Conservation (phyloP, 2,113 vertebrate species). For the Colius striatus region DNA sequence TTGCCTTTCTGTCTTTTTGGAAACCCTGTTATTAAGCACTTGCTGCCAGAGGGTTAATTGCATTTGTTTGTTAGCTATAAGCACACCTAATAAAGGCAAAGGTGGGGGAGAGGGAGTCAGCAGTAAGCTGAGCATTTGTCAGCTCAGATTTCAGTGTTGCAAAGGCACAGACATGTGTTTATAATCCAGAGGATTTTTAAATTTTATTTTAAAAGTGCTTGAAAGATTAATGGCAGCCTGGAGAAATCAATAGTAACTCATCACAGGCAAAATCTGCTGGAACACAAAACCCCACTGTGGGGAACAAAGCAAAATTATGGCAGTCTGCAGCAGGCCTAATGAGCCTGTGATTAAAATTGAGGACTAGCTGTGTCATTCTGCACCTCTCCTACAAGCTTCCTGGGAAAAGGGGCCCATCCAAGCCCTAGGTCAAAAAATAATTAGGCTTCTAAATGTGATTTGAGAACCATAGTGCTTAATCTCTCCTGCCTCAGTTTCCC, state of each 20-base stretch:
- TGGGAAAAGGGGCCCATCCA: background rate
- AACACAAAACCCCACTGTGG: constrained; percentile 16
- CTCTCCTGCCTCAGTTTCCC: background rate
- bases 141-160: background rate
- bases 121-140: background rate
- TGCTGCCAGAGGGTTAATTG: background rate
- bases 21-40: background rate
- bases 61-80: background rate
- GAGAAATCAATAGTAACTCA: constrained; percentile 58
- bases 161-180: background rate
- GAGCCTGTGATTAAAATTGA: constrained; percentile 42
- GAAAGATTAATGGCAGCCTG: constrained; percentile 24
- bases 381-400: background rate
- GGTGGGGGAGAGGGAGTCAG: background rate
- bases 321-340: constrained; percentile 29
- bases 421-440: background rate
- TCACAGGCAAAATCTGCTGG: constrained; percentile 51
- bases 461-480: background rate
- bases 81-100: background rate
- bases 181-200: background rate
- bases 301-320: constrained; percentile 40
- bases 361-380: background rate
- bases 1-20: background rate
- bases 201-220: constrained; percentile 1
- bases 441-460: background rate